These are phyloP conservation scores for Drosophila ohnishii DNA, from an alignment of 1,140 invertebrate genomes.

Conservation along the genomic window DNA sequence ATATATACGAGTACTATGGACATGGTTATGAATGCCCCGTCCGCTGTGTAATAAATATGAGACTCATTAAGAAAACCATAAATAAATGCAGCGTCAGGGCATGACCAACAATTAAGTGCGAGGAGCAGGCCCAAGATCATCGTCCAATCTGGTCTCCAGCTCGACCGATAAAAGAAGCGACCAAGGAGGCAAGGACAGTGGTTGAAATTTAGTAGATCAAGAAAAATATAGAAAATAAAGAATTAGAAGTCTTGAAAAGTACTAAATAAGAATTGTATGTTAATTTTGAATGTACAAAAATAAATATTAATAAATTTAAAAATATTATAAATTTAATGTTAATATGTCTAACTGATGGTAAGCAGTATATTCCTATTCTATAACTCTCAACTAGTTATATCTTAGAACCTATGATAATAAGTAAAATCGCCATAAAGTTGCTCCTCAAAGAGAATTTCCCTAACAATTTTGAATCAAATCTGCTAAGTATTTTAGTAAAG, in stretches of 20 bases:
- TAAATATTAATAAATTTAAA: too few species aligned
- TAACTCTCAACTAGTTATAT: background rate
- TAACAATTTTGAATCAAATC: background rate
- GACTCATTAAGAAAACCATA: slow-evolving; percentile 81
- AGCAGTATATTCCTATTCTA: too few species aligned
- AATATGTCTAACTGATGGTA: too few species aligned
- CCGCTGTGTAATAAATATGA: slow-evolving; percentile 76
- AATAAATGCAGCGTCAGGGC: slow-evolving; percentile 79
- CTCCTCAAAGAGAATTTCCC: background rate
- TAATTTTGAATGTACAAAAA: too few species aligned
- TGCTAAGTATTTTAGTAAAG: background rate
- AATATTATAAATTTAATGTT: too few species aligned
- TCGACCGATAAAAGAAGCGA: slow-evolving; percentile 33
- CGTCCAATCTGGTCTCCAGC: slow-evolving; percentile 33
- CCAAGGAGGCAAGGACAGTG: slow-evolving; percentile 32
- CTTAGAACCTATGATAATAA: background rate
- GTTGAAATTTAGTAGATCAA: background rate
- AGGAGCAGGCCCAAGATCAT: slow-evolving; percentile 70
- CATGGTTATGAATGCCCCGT: slow-evolving; percentile 21
- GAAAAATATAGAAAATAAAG: background rate
- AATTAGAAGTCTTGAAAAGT: background rate
- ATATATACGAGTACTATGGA: slow-evolving; percentile 3
- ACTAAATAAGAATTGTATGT: too few species aligned
- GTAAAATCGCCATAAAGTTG: background rate
- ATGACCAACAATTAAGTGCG: slow-evolving; percentile 79